These are phyloP conservation scores for Lomographa bimaculata DNA, from an alignment of 2,888 invertebrate genomes.

Conservation along the genomic window DNA sequence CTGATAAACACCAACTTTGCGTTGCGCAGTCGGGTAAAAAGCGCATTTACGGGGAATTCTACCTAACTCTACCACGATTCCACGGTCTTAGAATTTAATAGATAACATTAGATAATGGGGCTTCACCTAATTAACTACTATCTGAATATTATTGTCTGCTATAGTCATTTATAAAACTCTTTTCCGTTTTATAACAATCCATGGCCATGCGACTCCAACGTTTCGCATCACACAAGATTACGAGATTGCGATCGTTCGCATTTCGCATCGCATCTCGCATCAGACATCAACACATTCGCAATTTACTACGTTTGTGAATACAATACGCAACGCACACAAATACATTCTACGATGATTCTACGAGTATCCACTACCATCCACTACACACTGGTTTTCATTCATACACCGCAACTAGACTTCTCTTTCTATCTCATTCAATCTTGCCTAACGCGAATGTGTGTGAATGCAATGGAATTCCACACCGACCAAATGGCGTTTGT, in stretches of 20 bases:
- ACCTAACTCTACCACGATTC: too few species aligned
- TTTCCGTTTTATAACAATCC: too few species aligned
- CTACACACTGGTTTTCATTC: conserved; percentile 80
- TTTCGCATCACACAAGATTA: neutral
- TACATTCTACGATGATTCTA: conserved; percentile 68
- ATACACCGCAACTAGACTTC: conserved; percentile 79
- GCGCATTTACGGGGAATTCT: too few species aligned
- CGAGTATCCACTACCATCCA: conserved; percentile 65
- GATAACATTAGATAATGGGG: too few species aligned
- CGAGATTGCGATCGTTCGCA: conserved; percentile 9
- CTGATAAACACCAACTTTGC: too few species aligned
- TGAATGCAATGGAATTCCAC: conserved; percentile 58
- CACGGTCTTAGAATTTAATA: too few species aligned
- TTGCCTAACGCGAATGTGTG: conserved; percentile 42
- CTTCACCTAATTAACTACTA: too few species aligned
- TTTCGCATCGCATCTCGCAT: conserved; percentile 5
- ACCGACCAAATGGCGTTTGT: conserved; percentile 75
- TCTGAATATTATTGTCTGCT: too few species aligned
- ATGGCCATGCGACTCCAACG: too few species aligned
- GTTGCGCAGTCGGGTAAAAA: too few species aligned
- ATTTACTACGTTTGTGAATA: conserved; percentile 37
- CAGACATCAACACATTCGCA: conserved; percentile 9
- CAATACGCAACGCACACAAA: conserved; percentile 60
- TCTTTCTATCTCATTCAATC: conserved; percentile 73
- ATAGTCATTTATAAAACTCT: too few species aligned